Conservation (phyloP, 2,797 vertebrate species). For the Malacoctenus gilli region DNA sequence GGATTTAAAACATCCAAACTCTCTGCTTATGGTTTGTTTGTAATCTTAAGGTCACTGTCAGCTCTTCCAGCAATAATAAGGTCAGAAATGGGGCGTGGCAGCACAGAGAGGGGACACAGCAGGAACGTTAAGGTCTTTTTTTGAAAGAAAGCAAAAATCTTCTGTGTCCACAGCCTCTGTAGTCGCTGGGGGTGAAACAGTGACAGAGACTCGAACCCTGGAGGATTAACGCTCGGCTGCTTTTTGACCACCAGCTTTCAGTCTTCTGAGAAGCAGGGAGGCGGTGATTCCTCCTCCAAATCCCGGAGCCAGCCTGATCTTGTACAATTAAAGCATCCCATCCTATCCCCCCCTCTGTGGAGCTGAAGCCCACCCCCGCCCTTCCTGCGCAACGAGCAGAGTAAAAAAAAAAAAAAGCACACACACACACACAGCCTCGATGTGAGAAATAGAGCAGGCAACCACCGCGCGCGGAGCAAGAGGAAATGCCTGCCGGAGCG, state of each 20-base stretch:
- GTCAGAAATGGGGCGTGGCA: no score
- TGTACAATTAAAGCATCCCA: conserved; percentile 42
- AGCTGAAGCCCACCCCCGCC: conserved; percentile 36
- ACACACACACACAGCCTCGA: conserved; percentile 34
- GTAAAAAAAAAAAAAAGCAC: no score
- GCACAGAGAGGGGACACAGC: no score
- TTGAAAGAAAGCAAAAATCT: neutral
- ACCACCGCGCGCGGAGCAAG: conserved; percentile 46
- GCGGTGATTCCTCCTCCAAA: conserved; percentile 1
- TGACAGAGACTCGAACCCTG: no score
- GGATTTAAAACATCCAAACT: conserved; percentile 1
- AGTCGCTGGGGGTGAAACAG: no score
- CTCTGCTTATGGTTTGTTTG: neutral
- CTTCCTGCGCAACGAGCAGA: conserved; percentile 46
- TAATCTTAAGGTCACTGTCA: neutral
- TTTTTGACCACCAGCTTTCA: no score
- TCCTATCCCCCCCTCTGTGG: conserved; percentile 18
- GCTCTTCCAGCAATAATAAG: no score
- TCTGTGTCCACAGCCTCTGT: no score
- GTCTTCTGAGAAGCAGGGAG: neutral
- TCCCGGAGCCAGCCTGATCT: conserved; percentile 6
- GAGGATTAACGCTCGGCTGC: neutral
- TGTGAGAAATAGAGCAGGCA: conserved; percentile 52
- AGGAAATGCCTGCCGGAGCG: conserved; percentile 34
- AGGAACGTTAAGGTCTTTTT: no score